Evolutionary conservation across 2,797 vertebrate species (phyloP).

Genomic region (Chanos chanos): DNA sequence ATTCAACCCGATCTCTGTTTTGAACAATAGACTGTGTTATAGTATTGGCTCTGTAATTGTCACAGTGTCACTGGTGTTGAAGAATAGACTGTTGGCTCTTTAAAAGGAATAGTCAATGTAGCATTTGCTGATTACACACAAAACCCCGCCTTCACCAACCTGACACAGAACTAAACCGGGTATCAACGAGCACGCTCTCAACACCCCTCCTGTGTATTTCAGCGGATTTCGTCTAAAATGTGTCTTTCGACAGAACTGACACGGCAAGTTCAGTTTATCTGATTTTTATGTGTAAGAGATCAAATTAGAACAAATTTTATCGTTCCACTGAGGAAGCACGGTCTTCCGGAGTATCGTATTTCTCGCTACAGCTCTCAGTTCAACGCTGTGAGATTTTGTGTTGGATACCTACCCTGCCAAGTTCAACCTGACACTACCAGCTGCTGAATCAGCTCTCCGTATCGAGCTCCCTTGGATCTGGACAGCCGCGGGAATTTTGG

Average conservation of each 20-base stretch:
- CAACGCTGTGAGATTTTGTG: slow-evolving; percentile 14
- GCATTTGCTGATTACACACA: slow-evolving; percentile 9
- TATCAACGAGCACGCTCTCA: no score
- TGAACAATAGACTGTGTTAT: not conserved
- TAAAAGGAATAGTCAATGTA: slow-evolving; percentile 21
- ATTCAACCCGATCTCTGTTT: no score
- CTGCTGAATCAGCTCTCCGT: slow-evolving; percentile 3
- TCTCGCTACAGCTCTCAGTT: not conserved
- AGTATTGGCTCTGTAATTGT: not conserved
- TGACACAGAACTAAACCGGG: not conserved
- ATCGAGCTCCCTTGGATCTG: slow-evolving; percentile 26
- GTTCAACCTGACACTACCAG: slow-evolving; percentile 28
- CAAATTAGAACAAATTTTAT: not conserved
- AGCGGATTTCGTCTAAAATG: no score
- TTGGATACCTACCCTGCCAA: slow-evolving; percentile 19
- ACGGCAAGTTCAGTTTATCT: no score
- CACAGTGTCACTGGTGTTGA: not conserved
- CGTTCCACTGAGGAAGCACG: not conserved
- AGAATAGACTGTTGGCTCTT: slow-evolving; percentile 1
- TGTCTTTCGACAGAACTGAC: no score
- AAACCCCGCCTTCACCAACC: slow-evolving; percentile 28
- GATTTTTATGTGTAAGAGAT: no score
- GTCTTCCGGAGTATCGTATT: slow-evolving; percentile 27
- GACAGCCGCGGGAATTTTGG: slow-evolving; percentile 40
- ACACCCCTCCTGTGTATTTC: no score